Conservation (phyloP, 2,888 invertebrate species). For the Drosophila aldrichi region DNA sequence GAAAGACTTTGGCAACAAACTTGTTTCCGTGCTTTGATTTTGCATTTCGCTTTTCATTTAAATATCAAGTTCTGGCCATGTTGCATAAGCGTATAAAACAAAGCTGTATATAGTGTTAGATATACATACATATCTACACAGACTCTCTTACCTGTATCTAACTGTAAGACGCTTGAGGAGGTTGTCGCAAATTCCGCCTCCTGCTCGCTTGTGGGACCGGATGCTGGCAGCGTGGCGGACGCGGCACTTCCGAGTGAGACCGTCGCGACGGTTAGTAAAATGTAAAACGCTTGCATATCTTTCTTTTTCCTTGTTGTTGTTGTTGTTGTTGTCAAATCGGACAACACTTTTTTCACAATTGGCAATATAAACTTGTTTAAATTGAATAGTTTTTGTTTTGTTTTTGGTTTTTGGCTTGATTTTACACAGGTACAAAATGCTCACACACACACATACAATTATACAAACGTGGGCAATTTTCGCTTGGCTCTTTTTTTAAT, state of each 20-base stretch:
- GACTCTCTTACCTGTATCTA: conserved; percentile 55
- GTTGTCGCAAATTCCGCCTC: conserved; percentile 21
- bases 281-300: conserved; percentile 73
- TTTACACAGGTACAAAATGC: conserved; percentile 45
- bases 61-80: conserved; percentile 75
- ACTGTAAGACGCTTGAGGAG: conserved; percentile 31
- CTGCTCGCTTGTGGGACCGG: conserved; percentile 44
- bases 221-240: conserved; percentile 61
- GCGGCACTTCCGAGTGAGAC: conserved; percentile 80
- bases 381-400: conserved; percentile 56
- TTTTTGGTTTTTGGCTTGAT: conserved; percentile 48
- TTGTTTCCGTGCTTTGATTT: conserved; percentile 39
- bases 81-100: conserved; percentile 53
- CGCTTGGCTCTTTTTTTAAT: conserved; percentile 50
- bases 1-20: conserved; percentile 73
- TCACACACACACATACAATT: conserved; percentile 26
- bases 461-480: conserved; percentile 39
- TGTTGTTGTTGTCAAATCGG: conserved; percentile 23
- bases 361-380: conserved; percentile 65
- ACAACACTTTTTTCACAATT: conserved; percentile 57
- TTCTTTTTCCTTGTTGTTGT: conserved; percentile 18
- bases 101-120: not conserved
- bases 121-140: not conserved
- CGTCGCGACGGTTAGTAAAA: conserved; percentile 62
- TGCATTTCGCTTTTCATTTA: conserved; percentile 46